These are phyloP conservation scores for Aulostomus chinensis DNA, from an alignment of 2,797 vertebrate species.

Conservation along the genomic window DNA sequence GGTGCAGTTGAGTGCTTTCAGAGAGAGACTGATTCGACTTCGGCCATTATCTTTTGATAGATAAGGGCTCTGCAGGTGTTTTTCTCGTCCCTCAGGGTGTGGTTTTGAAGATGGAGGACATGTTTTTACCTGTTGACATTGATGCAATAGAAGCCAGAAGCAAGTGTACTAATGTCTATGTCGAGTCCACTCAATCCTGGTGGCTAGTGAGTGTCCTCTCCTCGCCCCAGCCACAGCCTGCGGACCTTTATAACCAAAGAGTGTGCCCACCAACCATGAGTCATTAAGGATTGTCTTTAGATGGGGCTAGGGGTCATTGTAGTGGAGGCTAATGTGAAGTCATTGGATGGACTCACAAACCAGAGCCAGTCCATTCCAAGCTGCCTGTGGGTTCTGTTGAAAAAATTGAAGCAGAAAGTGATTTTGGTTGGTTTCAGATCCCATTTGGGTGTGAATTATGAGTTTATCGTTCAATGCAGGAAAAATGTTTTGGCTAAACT, in stretches of 20 bases:
- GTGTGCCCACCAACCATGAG: constrained; percentile 61
- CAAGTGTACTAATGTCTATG: constrained; percentile 77
- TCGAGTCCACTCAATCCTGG: constrained; percentile 71
- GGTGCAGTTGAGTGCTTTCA: constrained; percentile 73
- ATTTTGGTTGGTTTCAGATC: constrained; percentile 36
- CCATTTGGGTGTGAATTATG: constrained; percentile 32
- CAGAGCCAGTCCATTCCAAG: constrained; percentile 26
- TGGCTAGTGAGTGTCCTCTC: constrained; percentile 55
- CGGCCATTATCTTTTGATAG: constrained; percentile 84
- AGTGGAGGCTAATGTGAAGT: constrained; percentile 49
- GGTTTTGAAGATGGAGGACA: constrained; percentile 82
- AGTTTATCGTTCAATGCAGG: constrained; percentile 39
- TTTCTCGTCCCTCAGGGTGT: constrained; percentile 65
- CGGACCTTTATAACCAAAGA: constrained; percentile 60
- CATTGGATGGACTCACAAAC: constrained; percentile 56
- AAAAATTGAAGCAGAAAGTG: constrained; percentile 14
- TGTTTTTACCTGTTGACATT: constrained; percentile 82
- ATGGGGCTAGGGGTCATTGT: constrained; percentile 62
- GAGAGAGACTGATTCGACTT: constrained; percentile 79
- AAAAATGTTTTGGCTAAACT: constrained; percentile 56
- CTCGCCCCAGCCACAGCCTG: constrained; percentile 56
- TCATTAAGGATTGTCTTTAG: constrained; percentile 66
- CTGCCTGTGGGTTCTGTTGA: constrained; percentile 6
- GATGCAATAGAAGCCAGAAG: constrained; percentile 80
- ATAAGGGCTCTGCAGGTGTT: constrained; percentile 79